Evolutionary conservation across 2,888 invertebrate genomes (phyloP), one percentile per base, ranked within the genome.

Genomic region (Drosophila maculinotata): DNA sequence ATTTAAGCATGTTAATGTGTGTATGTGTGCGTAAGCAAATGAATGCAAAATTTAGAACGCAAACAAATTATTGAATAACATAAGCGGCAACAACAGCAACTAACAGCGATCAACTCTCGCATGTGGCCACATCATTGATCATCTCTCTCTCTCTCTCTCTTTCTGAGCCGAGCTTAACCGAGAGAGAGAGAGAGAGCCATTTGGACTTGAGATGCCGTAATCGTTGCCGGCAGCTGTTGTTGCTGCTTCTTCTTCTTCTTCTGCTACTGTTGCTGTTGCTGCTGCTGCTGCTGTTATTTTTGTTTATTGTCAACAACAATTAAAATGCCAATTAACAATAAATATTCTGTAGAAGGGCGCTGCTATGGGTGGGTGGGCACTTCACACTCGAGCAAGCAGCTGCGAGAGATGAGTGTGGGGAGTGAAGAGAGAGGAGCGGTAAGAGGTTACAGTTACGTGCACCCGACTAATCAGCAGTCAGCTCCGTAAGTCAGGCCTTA

Each of bases 41-140:
- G 62, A 85, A 85, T 79, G 68, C 68, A 75, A 79, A 79, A 56
- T 69, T 52, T 63, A 77, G 72, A 85, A 82, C 48, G 79, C 83
- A 72, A 85, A 77, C 83, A 82, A 68, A 82, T 66, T 71, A 69
- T 77, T 68, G 56, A 76, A 75, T 75, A 75, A 69, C 71, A 63
- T 38, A 58, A 57, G 25, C 53, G 45, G 20, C 31, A 45, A 17
- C 42, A 47, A 56, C 39, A 58, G 28, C 9, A 38, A 20, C 15
- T 47, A 57, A 51, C 47, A 28, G n/a, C 9, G 14, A 12, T 41
- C 12, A 15, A 12, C 28, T 17, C 20, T 53, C 42, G 17, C 20
- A n/a, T 9, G 6, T 31, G 14, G 30, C 33, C 26, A 14, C 12
- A 25, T 15, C 38, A 67, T 52, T 41, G 45, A 60, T 42, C 62